Evolutionary conservation across 2,888 invertebrate species (phyloP).

Genomic region (Hyppa rectilinea): DNA sequence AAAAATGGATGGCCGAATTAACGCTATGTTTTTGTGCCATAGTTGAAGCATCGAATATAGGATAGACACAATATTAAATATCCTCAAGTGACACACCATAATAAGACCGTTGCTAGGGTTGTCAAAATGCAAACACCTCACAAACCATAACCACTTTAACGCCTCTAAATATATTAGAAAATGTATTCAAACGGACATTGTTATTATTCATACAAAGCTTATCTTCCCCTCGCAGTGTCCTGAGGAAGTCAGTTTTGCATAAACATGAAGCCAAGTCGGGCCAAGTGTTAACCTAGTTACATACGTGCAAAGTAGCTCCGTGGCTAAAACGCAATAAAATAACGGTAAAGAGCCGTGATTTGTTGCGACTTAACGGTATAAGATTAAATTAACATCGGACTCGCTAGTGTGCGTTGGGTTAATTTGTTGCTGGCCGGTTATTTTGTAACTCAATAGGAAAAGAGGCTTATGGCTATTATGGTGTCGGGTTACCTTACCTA

Average conservation of each 20-base stretch:
- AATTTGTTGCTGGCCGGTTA: conserved; percentile 2
- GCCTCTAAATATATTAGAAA: conserved; percentile 56
- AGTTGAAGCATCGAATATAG: neutral
- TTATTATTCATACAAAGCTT: conserved; percentile 68
- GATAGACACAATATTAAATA: neutral
- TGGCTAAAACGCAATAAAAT: conserved; percentile 58
- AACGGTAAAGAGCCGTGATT: conserved; percentile 49
- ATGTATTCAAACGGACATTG: conserved; percentile 61
- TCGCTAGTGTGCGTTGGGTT: conserved; percentile 26
- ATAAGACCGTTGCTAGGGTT: conserved; percentile 22
- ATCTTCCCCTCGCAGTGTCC: conserved; percentile 63
- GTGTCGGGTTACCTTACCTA: no score
- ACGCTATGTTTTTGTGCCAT: neutral
- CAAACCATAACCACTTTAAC: conserved; percentile 39
- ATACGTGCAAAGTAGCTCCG: conserved; percentile 41
- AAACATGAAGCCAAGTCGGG: conserved; percentile 56
- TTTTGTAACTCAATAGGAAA: neutral
- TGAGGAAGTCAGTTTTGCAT: conserved; percentile 66
- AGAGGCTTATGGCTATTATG: neutral
- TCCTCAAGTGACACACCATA: neutral
- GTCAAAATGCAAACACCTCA: conserved; percentile 23
- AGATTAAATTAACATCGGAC: conserved; percentile 38
- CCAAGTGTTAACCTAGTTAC: conserved; percentile 60
- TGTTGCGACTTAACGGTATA: conserved; percentile 49
- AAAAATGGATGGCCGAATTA: neutral